phyloP scores from a whole-genome alignment of 1,140 invertebrate species.

The Hesperophylax magnus region DNA sequence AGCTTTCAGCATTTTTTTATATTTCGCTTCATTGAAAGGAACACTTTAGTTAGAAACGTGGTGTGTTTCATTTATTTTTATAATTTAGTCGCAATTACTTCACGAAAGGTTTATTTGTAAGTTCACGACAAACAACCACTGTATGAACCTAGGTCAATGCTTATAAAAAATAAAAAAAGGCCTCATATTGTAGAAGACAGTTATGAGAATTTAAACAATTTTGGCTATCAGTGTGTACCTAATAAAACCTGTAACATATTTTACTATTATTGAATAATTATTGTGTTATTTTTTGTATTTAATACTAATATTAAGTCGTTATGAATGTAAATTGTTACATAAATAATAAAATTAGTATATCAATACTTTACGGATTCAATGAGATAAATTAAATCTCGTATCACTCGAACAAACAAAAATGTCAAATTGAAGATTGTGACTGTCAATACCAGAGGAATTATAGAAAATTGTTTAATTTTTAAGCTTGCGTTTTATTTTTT shows the following conservation, averaged over 20 bases:
- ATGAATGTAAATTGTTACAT: slow-evolving; percentile 54
- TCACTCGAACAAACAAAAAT: slow-evolving; percentile 8
- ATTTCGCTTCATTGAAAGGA: too few species aligned
- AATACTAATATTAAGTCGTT: slow-evolving; percentile 44
- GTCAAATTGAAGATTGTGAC: slow-evolving; percentile 43
- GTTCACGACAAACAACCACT: background rate
- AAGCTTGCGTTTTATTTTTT: slow-evolving; percentile 34
- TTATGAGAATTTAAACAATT: background rate
- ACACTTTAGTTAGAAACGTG: too few species aligned
- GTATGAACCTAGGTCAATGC: background rate
- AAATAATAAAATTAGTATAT: slow-evolving; percentile 48
- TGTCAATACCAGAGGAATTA: slow-evolving; percentile 52
- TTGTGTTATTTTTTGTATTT: slow-evolving; percentile 49
- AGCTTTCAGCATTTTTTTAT: too few species aligned
- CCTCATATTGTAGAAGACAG: background rate
- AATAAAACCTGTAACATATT: slow-evolving; percentile 36
- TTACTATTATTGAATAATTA: background rate
- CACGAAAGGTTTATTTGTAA: too few species aligned
- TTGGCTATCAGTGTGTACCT: slow-evolving; percentile 29
- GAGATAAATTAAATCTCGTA: slow-evolving; percentile 19
- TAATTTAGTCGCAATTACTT: too few species aligned
- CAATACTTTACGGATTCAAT: slow-evolving; percentile 13
- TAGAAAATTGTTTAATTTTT: slow-evolving; percentile 58
- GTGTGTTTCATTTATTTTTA: too few species aligned
- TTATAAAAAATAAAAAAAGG: slow-evolving; percentile 1